Base-by-base conservation (phyloP, 35 echinoderm and acorn worm genomes). In the Lytechinus variegatus region DNA sequence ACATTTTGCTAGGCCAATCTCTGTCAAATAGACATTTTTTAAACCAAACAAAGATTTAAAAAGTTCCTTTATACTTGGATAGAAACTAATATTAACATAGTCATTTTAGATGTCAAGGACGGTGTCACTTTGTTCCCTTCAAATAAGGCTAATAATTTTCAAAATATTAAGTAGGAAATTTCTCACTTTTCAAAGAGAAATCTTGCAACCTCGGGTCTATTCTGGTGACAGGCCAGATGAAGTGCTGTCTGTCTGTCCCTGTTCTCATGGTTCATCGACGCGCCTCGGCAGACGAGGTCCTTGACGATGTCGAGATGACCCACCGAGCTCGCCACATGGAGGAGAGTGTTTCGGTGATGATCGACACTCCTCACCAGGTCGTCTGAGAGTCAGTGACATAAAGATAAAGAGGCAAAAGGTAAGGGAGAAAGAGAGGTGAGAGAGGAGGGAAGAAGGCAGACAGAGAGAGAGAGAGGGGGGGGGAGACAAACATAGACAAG, bases 151-250 rank as follows among this genome's bases (percentile, higher is more conserved):
- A 44, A 44, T 44, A 44, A 44, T 44, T 44, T 0, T 44, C 33
- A 44, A 44, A 44, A 44, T 44, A 44, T 44, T 44, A 44, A 79
- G 6, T 79, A 24, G 6, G 8, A 2, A 58, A 8, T 9, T 28
- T 21, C 92, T 93, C 28, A 93, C 92, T 93, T 54, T 93, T 93
- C 92, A n/a, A 57, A 27, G 13, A 93, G 92, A 93, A 27, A 93
- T 9, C 27, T 27, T 57, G 92, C 92, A 93, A 93, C 28, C 29
- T 54, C 11, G 14, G 5, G 14, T 2, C 53, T 27, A 27, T 93
- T 24, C 0, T 54, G n/a, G n/a, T 27, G 19, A 24, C 92, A 93
- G 11, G 92, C 92, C 13, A 55, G 92, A 57, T 93, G 92, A 27
- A 93, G 92, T 13, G 92, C 28, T 24, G 92, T 93, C 27, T 93